Base-by-base conservation (phyloP, 2,888 invertebrate species). In the Andrena hattorfiana region DNA sequence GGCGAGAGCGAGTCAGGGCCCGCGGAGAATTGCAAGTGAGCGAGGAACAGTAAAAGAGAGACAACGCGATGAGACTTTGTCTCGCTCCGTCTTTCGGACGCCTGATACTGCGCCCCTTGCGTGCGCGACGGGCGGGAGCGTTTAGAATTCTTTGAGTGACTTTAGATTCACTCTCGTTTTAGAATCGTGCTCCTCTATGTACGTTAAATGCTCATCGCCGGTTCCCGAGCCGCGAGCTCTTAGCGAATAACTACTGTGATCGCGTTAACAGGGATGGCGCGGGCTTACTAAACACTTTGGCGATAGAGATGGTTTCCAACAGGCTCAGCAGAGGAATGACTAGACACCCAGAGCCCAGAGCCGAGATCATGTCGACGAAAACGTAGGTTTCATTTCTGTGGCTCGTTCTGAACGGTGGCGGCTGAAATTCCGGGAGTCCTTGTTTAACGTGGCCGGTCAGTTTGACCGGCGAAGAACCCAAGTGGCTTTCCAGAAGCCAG, bases 361-460 rank as follows among this genome's bases (percentile, higher is more conserved):
- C 94, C 83, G 96, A 95, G 10, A 95, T 92, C 95, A 96, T 95
- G 64, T 96, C 95, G 59, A 94, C 85, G 86, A 96, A 96, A 70
- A 92, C 93, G 86, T 95, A 95, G 0, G 95, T 96, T 35, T 92
- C 93, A 86, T 96, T 95, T 28, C 94, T 95, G 48, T 96, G 95
- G 20, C 95, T 95, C 0, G 96, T 95, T 23, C 95, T 95, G 93
- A 97, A 97, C 20, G 97, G 97, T 2, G 97, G 97, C 77, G 95
- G 93, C 20, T 95, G 93, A 73, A 97, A 93, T 77, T 94, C 94
- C 2, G 97, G 97, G 67, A 97, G 94, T 0, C 97, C 97, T 13
- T 96, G 95, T 92, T 96, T 96, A 49, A 97, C 96, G 81, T 96
- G 95, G 48, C 96, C 97, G 35, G 97, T 97, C 20, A 97, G 94